Evolutionary conservation across 2,888 invertebrate genomes (phyloP).

Genomic region (Agrilus cyanescens): DNA sequence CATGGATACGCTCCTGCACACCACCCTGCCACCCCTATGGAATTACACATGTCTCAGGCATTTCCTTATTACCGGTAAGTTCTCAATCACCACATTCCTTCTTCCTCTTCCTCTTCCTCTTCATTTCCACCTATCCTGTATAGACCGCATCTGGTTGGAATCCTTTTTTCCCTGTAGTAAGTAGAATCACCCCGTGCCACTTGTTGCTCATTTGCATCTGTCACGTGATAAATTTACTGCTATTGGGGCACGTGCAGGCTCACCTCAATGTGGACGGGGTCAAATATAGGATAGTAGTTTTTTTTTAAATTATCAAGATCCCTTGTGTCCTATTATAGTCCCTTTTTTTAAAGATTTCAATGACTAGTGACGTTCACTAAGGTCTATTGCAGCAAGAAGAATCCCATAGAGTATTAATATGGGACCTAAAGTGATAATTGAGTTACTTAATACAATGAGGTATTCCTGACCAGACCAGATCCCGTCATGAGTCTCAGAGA

Average conservation of each 20-base stretch:
- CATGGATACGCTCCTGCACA: slow-evolving; percentile 48
- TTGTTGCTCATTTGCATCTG: slow-evolving; percentile 35
- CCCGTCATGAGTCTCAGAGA: too few species aligned
- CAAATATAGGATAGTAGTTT: too few species aligned
- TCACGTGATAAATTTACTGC: slow-evolving; percentile 28
- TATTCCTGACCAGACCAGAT: too few species aligned
- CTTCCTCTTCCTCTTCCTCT: not conserved
- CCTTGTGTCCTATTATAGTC: too few species aligned
- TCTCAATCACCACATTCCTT: slow-evolving; percentile 6
- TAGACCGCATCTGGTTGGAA: not conserved
- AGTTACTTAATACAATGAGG: too few species aligned
- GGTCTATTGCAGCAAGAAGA: too few species aligned
- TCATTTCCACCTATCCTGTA: not conserved
- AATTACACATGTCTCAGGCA: slow-evolving; percentile 82
- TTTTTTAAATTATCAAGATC: too few species aligned
- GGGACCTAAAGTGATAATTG: too few species aligned
- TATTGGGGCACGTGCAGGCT: slow-evolving; percentile 31
- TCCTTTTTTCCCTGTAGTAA: not conserved
- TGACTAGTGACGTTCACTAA: too few species aligned
- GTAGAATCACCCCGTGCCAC: slow-evolving; percentile 19
- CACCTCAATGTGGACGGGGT: not conserved
- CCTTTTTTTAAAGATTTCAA: too few species aligned
- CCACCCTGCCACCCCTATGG: slow-evolving; percentile 58
- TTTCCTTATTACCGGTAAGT: slow-evolving; percentile 84
- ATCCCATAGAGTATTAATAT: too few species aligned